Evolutionary conservation across 2,888 invertebrate species (phyloP).

Genomic region (Papilio gigon): DNA sequence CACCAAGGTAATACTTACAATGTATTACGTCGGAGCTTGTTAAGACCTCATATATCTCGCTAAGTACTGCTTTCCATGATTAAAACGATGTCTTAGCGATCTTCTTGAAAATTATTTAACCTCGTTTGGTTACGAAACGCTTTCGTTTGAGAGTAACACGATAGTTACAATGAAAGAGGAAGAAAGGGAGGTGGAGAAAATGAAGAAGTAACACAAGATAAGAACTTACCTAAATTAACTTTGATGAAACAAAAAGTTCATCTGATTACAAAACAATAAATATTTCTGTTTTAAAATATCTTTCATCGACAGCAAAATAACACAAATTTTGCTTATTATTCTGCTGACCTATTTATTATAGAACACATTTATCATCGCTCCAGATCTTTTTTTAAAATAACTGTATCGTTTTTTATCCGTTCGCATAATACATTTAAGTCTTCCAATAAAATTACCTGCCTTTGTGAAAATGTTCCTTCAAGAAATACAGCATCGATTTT

Average conservation of each 20-base stretch:
- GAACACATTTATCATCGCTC: constrained; percentile 59
- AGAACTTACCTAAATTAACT: neutral
- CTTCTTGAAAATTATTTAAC: constrained; percentile 47
- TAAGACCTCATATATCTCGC: constrained; percentile 66
- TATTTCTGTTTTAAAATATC: constrained; percentile 56
- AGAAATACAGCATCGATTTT: constrained; percentile 67
- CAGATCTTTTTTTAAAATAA: constrained; percentile 66
- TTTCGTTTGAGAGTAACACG: constrained; percentile 26
- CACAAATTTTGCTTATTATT: constrained; percentile 59
- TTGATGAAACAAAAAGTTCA: constrained; percentile 41
- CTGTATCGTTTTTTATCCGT: constrained; percentile 65
- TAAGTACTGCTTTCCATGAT: constrained; percentile 65
- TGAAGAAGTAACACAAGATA: neutral
- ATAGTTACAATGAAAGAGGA: too few species aligned
- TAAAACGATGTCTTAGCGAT: constrained; percentile 39
- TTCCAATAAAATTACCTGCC: constrained; percentile 77
- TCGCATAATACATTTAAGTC: constrained; percentile 63
- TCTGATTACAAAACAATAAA: constrained; percentile 78
- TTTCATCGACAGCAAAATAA: constrained; percentile 73
- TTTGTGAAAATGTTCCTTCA: constrained; percentile 68
- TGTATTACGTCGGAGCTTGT: constrained; percentile 55
- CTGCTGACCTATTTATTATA: constrained; percentile 79
- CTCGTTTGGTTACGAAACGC: constrained; percentile 44
- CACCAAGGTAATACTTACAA: constrained; percentile 51
- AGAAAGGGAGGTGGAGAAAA: too few species aligned